These are phyloP conservation scores for Anastrepha obliqua DNA, from an alignment of 1,140 invertebrate species.

Conservation along the genomic window DNA sequence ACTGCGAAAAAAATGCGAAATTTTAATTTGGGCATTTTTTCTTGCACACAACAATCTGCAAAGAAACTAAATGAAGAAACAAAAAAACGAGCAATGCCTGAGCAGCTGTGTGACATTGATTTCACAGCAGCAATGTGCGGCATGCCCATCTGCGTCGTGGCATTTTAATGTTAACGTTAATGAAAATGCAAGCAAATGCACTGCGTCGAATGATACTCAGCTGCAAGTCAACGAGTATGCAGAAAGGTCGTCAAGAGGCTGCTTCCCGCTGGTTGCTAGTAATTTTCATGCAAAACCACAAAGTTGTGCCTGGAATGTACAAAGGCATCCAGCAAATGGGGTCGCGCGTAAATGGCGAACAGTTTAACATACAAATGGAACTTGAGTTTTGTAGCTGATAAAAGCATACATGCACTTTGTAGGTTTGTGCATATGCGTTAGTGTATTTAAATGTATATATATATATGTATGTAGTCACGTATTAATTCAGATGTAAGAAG, in stretches of 20 bases:
- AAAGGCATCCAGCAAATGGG: constrained; percentile 36
- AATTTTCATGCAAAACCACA: constrained; percentile 36
- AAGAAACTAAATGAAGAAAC: neutral
- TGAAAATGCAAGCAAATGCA: constrained; percentile 25
- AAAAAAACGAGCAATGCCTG: too few relatives aligned
- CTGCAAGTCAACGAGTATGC: neutral
- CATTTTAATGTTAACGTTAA: constrained; percentile 27
- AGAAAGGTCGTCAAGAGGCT: constrained; percentile 9
- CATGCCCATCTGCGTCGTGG: constrained; percentile 43
- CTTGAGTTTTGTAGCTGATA: neutral
- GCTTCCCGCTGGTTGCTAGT: neutral
- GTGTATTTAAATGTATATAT: neutral
- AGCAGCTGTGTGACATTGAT: constrained; percentile 38
- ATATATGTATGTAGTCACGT: neutral
- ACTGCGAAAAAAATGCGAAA: neutral
- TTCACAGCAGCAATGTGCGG: constrained; percentile 30
- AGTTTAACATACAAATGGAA: constrained; percentile 15
- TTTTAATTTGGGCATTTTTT: constrained; percentile 43
- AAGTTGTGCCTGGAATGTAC: constrained; percentile 31
- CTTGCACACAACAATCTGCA: neutral
- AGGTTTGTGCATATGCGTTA: neutral
- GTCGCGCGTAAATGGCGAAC: constrained; percentile 22
- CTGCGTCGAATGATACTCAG: neutral
- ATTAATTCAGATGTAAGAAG: neutral
- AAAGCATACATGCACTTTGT: neutral